These are phyloP conservation scores for Aphodius granarius DNA, from an alignment of 2,888 invertebrate genomes.

Conservation along the genomic window DNA sequence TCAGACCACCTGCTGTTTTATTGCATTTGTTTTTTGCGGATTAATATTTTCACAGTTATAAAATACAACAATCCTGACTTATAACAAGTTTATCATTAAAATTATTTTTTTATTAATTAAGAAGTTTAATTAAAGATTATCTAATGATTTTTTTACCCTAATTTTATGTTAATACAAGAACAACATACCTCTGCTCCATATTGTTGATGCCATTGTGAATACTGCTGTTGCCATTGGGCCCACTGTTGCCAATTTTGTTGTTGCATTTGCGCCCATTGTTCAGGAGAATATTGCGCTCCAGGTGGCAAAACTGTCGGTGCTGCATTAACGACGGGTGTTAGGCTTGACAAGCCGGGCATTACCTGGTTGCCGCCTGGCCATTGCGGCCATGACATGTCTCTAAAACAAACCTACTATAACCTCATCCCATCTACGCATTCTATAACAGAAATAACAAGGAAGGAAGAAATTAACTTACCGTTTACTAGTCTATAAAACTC, in stretches of 20 bases:
- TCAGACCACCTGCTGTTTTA: too few relatives aligned
- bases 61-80: too few relatives aligned
- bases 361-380: conserved; percentile 42
- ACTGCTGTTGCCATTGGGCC: conserved; percentile 78
- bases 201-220: conserved; percentile 75
- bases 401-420: conserved; percentile 8
- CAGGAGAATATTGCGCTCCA: conserved; percentile 59
- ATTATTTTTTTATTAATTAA: too few relatives aligned
- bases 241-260: conserved; percentile 76
- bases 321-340: conserved; percentile 39
- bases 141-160: too few relatives aligned
- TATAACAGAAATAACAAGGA: neutral
- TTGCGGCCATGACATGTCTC: conserved; percentile 49
- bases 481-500: conserved; percentile 9
- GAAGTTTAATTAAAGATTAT: too few relatives aligned
- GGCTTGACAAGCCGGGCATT: conserved; percentile 28
- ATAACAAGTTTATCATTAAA: too few relatives aligned
- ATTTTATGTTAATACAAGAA: too few relatives aligned
- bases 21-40: too few relatives aligned
- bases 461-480: neutral
- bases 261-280: conserved; percentile 70
- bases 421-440: neutral
- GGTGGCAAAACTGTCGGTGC: conserved; percentile 37
- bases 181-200: conserved; percentile 70
- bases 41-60: too few relatives aligned